Conservation (phyloP, 2,113 vertebrate species). For the Phaethornis superciliosus region DNA sequence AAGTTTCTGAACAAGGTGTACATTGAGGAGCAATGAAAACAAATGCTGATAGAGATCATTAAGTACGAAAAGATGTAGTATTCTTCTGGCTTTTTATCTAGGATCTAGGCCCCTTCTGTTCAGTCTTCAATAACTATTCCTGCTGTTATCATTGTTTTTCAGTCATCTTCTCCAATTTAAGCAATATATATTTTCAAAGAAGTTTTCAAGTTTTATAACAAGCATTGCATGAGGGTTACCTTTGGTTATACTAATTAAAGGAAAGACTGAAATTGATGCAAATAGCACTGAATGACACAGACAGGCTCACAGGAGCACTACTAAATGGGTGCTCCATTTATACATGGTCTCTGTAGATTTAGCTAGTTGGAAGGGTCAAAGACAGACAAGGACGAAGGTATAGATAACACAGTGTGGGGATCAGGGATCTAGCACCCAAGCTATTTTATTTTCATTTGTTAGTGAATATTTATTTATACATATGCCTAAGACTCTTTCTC, state of each 20-base stretch:
- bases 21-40: conserved; percentile 6
- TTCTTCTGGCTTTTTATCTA: background rate
- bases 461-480: background rate
- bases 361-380: background rate
- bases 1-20: conserved; percentile 26
- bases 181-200: background rate
- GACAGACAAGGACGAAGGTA: background rate
- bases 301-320: background rate
- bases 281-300: background rate
- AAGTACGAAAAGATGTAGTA: conserved; percentile 34
- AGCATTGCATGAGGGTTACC: background rate
- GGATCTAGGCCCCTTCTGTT: background rate
- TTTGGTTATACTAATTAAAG: background rate
- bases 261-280: background rate
- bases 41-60: conserved; percentile 40
- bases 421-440: background rate
- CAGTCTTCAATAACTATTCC: background rate
- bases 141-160: background rate
- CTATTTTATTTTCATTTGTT: background rate
- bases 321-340: background rate
- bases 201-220: background rate
- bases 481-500: background rate
- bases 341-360: background rate
- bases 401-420: background rate
- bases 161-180: background rate